These are phyloP conservation scores for Embidobia sp. DNA, from an alignment of 2,888 invertebrate species.

Conservation along the genomic window DNA sequence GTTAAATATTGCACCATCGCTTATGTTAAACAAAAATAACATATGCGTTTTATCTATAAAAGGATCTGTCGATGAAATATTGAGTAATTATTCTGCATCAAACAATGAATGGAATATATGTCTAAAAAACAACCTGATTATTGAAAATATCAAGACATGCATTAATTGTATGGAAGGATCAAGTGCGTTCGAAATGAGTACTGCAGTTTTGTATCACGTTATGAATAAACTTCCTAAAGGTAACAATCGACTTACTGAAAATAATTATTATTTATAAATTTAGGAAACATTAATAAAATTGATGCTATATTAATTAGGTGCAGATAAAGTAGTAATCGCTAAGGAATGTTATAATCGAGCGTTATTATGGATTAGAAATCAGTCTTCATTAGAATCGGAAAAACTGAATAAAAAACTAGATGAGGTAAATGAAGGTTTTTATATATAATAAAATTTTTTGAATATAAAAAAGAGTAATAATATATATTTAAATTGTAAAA, in stretches of 20 bases:
- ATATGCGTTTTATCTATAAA: constrained; percentile 83
- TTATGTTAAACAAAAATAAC: constrained; percentile 80
- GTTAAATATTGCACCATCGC: constrained; percentile 80
- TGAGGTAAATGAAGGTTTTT: too few relatives aligned
- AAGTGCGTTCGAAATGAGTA: constrained; percentile 72
- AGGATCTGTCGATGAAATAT: constrained; percentile 77
- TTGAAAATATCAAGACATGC: constrained; percentile 74
- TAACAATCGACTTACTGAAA: too few relatives aligned
- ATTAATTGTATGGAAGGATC: constrained; percentile 70
- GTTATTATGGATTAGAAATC: constrained; percentile 75
- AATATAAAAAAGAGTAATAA: too few relatives aligned
- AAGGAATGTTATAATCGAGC: constrained; percentile 82
- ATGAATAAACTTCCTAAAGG: constrained; percentile 80
- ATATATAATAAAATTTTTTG: too few relatives aligned
- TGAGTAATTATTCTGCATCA: constrained; percentile 62
- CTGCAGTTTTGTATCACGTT: constrained; percentile 78
- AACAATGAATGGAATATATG: constrained; percentile 69
- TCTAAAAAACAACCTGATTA: constrained; percentile 68
- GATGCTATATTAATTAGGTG: too few relatives aligned
- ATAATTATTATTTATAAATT: too few relatives aligned
- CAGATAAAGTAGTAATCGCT: constrained; percentile 82
- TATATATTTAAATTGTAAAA: too few relatives aligned
- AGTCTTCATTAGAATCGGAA: too few relatives aligned
- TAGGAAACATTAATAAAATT: too few relatives aligned
- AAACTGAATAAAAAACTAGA: constrained; percentile 41